Percentiles rank a stretch among this genome's conserved stretches.
These are phyloP conservation scores for Bombus terrestris DNA, from an alignment of 1,140 invertebrate species.

Conservation along the genomic window DNA sequence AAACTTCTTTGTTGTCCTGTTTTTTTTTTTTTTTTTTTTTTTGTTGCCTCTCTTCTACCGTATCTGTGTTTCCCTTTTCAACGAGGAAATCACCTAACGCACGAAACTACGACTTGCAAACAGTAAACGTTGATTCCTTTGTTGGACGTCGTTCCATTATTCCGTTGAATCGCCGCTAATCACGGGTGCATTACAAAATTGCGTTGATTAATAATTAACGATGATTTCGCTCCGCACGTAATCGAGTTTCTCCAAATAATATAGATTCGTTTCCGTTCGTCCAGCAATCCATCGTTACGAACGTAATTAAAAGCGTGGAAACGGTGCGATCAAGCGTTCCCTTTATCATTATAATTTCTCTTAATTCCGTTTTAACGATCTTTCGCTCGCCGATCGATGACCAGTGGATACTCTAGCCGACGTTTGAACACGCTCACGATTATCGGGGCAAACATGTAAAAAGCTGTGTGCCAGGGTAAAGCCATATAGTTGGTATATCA, in stretches of 20 bases:
- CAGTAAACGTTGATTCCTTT: conserved; percentile 2
- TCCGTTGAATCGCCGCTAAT: conserved; percentile 7
- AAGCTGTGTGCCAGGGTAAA: too few species aligned
- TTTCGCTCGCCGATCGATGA: background rate
- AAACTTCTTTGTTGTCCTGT: background rate
- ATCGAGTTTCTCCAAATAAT: conserved; percentile 16
- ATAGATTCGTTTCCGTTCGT: background rate
- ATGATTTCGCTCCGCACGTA: background rate
- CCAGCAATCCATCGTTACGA: background rate
- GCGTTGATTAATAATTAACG: conserved; percentile 38
- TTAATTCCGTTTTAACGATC: background rate
- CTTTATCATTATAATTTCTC: background rate
- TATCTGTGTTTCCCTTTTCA: background rate
- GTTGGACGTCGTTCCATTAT: background rate
- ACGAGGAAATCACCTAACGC: background rate
- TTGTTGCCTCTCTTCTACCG: too few species aligned
- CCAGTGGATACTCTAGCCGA: too few species aligned
- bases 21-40: too few species aligned
- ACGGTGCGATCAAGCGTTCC: too few species aligned
- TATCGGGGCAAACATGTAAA: too few species aligned
- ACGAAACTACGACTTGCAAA: background rate
- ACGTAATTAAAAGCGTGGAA: background rate
- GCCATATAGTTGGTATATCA: too few species aligned
- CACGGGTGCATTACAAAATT: conserved; percentile 28
- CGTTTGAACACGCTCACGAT: too few species aligned